Evolutionary conservation across 92 coral and sea anemone genomes (phyloP), one percentile per base, ranked within the genome.

Genomic region (Heliopora coerulea): DNA sequence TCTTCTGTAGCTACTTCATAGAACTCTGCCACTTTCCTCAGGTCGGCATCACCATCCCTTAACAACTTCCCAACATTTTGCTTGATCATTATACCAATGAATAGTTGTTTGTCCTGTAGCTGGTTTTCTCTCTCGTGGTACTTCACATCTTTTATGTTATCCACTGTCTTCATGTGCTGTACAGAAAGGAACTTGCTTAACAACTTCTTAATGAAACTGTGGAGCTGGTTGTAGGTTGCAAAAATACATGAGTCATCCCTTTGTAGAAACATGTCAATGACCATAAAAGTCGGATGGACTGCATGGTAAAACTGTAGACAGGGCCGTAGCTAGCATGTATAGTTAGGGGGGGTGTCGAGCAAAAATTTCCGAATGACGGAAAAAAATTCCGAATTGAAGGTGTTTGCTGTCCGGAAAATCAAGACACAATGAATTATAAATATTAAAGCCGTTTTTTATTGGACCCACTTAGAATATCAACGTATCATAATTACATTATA

Each of bases 201-300:
- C 20, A 78, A 65, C 39, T 21, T 31, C 64, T 17, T 64, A 24
- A 78, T 42, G 62, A 83, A 69, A 26, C 25, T 50, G 49, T 68
- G 60, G 21, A 83, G 68, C 50, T 78, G 74, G 62, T 54, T 72
- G 54, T 78, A 41, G 3, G 62, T 72, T 15, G 75, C 75, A 70
- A 67, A 70, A 46, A 83, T 83, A 69, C 79, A 78, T 35, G 79
- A 80, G 32, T 83, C 87, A 29, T 83, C 79, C 34, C 65, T 39
- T 42, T 83, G 87, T 11, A 83, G 79, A 61, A 83, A 32, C 75
- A 42, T 19, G 74, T 80, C 73, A 34, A 48, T 42, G 48, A 46
- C 23, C 11, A 48, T 56, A 28, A 80, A 80, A 0, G 73, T 30
- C 8, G 80, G 80, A 18, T 59, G 59, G 20, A 73, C 80, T 17